A percentile compares a stretch with the other conserved stretches of the same genome.
phyloP scores from a whole-genome alignment of 1,140 invertebrate genomes.

The Magallana angulata region DNA sequence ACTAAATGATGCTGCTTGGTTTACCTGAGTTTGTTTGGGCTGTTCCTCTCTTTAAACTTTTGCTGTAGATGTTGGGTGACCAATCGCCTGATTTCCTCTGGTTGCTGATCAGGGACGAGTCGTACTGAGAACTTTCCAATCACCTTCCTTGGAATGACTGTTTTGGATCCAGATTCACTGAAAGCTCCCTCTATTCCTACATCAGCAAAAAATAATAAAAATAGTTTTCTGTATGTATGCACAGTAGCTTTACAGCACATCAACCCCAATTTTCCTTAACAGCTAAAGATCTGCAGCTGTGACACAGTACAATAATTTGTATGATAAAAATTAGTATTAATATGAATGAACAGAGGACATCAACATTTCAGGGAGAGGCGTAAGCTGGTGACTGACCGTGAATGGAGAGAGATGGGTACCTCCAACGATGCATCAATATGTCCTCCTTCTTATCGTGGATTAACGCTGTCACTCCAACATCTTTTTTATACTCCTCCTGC shows the following conservation, averaged over 20 bases:
- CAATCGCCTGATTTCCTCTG: conserved; percentile 85
- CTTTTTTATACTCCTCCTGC: conserved; percentile 82
- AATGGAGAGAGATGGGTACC: conserved; percentile 92
- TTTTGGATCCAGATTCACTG: conserved; percentile 93
- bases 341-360: no score
- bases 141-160: conserved; percentile 95
- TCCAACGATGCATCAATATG: conserved; percentile 94
- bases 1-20: not conserved
- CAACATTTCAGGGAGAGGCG: no score
- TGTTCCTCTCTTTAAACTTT: conserved; percentile 85
- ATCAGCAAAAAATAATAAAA: no score
- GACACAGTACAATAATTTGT: no score
- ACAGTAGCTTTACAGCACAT: no score
- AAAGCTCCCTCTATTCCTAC: conserved; percentile 93
- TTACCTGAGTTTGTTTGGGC: conserved; percentile 92
- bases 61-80: conserved; percentile 84
- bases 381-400: conserved; percentile 84
- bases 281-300: no score
- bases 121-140: conserved; percentile 98
- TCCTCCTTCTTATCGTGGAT: conserved; percentile 82
- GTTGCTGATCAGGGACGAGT: conserved; percentile 94
- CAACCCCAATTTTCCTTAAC: no score
- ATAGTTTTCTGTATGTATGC: no score
- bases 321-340: no score
- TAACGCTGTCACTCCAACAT: conserved; percentile 87